Evolutionary conservation across 2,888 invertebrate species (phyloP).

Genomic region (Nineta flava): DNA sequence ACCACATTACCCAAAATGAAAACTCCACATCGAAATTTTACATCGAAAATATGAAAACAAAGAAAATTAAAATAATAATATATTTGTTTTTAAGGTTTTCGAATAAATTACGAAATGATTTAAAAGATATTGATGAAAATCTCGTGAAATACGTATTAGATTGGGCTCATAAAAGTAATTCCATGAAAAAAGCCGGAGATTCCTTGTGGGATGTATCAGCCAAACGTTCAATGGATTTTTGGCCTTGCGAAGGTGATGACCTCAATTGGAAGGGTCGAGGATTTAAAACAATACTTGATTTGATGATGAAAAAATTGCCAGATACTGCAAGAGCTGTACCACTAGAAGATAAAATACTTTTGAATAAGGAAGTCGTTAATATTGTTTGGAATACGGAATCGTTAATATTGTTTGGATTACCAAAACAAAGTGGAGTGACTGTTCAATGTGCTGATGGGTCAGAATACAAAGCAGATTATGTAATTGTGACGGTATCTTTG

Average conservation of each 20-base stretch:
- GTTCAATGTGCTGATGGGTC: constrained; percentile 36
- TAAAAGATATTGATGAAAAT: constrained; percentile 7
- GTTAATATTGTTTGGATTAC: constrained; percentile 20
- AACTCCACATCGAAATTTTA: no score
- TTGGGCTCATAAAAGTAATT: constrained; percentile 22
- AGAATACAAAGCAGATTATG: constrained; percentile 38
- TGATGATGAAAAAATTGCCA: constrained; percentile 36
- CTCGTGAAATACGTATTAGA: constrained; percentile 18
- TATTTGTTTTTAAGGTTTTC: constrained; percentile 7
- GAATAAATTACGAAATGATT: constrained; percentile 5
- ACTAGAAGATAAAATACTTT: constrained; percentile 21
- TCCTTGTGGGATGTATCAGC: constrained; percentile 51
- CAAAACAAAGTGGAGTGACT: constrained; percentile 17
- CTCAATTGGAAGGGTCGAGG: constrained; percentile 61
- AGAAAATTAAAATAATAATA: no score
- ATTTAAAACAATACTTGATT: constrained; percentile 46
- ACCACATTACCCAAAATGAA: no score
- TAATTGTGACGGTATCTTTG: constrained; percentile 50
- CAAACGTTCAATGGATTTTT: constrained; percentile 40
- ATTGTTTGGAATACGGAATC: constrained; percentile 22
- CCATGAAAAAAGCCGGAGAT: constrained; percentile 37
- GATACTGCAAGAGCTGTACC: constrained; percentile 16
- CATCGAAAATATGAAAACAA: no score
- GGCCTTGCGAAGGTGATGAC: constrained; percentile 54
- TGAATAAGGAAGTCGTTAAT: constrained; percentile 22